phyloP scores from a whole-genome alignment of 1,140 invertebrate species.

The Helicoverpa zea region DNA sequence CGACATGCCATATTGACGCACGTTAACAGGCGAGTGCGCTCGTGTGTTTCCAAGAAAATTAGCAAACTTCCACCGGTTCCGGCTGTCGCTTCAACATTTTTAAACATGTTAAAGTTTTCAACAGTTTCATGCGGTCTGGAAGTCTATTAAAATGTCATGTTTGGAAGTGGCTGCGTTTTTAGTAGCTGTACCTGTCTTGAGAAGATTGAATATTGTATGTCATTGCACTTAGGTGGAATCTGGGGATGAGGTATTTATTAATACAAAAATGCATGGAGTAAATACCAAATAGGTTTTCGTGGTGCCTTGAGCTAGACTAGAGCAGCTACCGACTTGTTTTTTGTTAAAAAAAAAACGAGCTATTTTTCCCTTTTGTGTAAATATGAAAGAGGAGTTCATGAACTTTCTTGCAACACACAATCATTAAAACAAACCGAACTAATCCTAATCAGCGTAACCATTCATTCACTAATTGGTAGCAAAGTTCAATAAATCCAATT shows the following conservation, averaged over 20 bases:
- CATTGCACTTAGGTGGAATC: neutral
- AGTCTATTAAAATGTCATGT: neutral
- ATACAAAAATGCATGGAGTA: no score
- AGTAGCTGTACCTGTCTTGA: no score
- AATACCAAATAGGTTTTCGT: no score
- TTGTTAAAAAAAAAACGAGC: no score
- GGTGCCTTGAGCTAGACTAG: no score
- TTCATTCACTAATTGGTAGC: neutral
- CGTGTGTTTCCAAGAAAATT: slow-evolving; percentile 46
- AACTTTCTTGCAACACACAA: no score
- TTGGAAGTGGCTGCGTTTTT: neutral
- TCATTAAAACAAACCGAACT: no score
- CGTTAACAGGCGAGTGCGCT: slow-evolving; percentile 23
- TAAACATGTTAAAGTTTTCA: slow-evolving; percentile 31
- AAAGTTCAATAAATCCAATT: slow-evolving; percentile 38
- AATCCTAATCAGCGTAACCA: neutral
- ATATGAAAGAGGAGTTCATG: no score
- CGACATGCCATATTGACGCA: slow-evolving; percentile 26
- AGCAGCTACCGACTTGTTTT: no score
- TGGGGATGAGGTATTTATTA: neutral
- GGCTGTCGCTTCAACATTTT: slow-evolving; percentile 5
- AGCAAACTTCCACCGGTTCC: slow-evolving; percentile 31
- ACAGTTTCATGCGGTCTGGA: neutral
- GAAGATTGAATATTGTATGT: no score
- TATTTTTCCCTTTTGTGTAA: no score